Base-by-base conservation (phyloP, 2,797 vertebrate genomes). In the Mormyrops boulengeri region DNA sequence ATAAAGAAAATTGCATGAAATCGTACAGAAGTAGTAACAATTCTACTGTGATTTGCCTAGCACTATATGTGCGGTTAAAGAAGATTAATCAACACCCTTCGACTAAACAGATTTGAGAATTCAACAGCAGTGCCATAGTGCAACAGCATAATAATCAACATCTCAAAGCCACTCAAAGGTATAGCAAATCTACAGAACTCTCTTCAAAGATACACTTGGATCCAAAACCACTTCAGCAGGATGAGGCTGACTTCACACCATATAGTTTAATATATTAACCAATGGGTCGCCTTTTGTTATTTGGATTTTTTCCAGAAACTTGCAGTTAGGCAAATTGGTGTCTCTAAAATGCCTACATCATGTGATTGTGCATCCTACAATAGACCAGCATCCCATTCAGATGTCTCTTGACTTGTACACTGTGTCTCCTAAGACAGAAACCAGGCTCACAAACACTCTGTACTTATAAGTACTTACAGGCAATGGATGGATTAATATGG, bases 1-100 rank as follows among this genome's bases (percentile, higher is more conserved):
- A 90, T 92, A 93, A 93, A 80, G 5, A 92, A 92, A 90, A 92
- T 85, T 90, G 90, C 26, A 89, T 91, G 92, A 91, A 91, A 92
- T 90, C 88, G 92, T 44, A 93, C 92, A 92, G 91, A 91, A 93
- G 94, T 93, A 91, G 90, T 94, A 26, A 34, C 26, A 69, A 69
- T 69, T 69, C 73, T n/a, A 41, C 17, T 17, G 30, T 80, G 30
- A 80, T 47, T n/a, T 7, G 5, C 7, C 12, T 82, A 6, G 12
- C 66, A 73, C 66, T 17, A 73, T 6, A 11, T 34, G 12, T 69
- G 66, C 12, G 1, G 66, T 73, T 38, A 38, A 73, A 38, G 30
- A 38, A 38, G 3, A 34, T 34, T 38, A 38, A 73, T 73, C 66
- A 17, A 73, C 12, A 73, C 66, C 30, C 30, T 73, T 14, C 4